Evolutionary conservation across 1,140 invertebrate species (phyloP), one percentile per base, ranked within the genome.

Genomic region (Papilio polyxenes): DNA sequence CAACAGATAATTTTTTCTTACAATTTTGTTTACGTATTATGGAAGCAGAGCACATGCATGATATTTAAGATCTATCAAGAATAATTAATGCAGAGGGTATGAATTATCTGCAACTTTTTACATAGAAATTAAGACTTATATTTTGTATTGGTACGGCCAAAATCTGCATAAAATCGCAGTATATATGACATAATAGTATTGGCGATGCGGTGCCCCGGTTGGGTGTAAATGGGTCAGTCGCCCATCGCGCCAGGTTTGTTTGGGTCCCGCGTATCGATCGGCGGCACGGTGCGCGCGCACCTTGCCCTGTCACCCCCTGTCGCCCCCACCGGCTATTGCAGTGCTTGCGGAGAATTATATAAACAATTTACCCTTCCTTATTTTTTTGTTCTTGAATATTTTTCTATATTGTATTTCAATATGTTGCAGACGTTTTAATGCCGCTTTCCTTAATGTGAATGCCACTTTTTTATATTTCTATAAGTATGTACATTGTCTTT

Each of bases 241-340:
- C 88, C 87, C 90, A 90, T 86, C 87, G 86, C 82, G 83, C 83
- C 84, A 83, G 82, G 87, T 92, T 92, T 93, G 92, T 93, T 93
- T 93, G 92, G 92, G 92, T 92, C 91, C 86, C 84, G 82, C 49
- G 84, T 93, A 93, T 93, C 90, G 92, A 93, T 90, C 87, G 78
- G 82, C 75, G 84, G 13, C 81, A 80, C 75, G 78, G 76, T 92
- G 90, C 88, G 90, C 89, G 89, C 90, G 89, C 90, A 90, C 84
- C 82, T 44, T 75, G 7, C 17, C 48, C 53, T 31, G 23, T 23
- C 2, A 2, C 31, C 65, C 62, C 62, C 62, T 65, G 11, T 9
- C 20, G 62, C n/a, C 48, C 44, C 75, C 23, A n/a, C 40, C 40
- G 17, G 44, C 74, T 75, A 51, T 77, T 77, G 75, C 75, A 77